Base-by-base conservation (phyloP, 2,113 vertebrate species). In the human region DNA sequence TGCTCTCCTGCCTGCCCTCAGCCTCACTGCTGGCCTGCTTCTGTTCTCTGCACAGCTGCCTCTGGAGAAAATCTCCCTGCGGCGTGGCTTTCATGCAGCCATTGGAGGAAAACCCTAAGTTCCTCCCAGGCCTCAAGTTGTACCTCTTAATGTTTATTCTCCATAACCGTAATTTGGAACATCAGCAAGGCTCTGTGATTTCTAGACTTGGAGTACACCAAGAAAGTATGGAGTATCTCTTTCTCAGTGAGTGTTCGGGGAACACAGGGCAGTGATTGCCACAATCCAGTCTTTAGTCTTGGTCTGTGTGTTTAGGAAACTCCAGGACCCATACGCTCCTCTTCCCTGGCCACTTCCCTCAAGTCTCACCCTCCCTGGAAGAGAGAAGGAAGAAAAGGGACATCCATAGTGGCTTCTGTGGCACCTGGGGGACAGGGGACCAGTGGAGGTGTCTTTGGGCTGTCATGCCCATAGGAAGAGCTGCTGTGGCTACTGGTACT, bases 21-120 rank as follows among this genome's bases (percentile, higher is more conserved):
- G 13, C 17, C 16, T 17, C 2, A 0, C 38, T 8, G 11, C 8
- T 27, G 38, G 35, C 8, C 22, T 16, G 23, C 55, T 66, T 70
- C 59, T 35, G 13, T 38, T 55, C 23, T 75, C 59, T 72, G 79
- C 23, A 38, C 30, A 30, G 5, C 18, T 52, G 59, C 35, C 25
- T 72, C 50, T 52, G 30, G 61, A 68, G 93, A 81, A 76, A 48
- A 32, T 35, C 32, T 88, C 72, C 32, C 32, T 55, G 9, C 27
- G 40, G 0, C 43, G 40, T 0, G 6, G 59, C 73, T 90, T 32
- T 73, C 22, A 30, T 90, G 89, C 25, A 38, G 0, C 64, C 55
- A 40, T 11, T 87, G 94, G 38, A 90, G 86, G 95, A 88, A 91
- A 96, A 75, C 4, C 27, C 23, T 35, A 84, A 73, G 83, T 66